Percentiles rank a stretch among this genome's conserved stretches.
phyloP scores from a whole-genome alignment of 2,888 invertebrate genomes.

The Hecatera dysodea region DNA sequence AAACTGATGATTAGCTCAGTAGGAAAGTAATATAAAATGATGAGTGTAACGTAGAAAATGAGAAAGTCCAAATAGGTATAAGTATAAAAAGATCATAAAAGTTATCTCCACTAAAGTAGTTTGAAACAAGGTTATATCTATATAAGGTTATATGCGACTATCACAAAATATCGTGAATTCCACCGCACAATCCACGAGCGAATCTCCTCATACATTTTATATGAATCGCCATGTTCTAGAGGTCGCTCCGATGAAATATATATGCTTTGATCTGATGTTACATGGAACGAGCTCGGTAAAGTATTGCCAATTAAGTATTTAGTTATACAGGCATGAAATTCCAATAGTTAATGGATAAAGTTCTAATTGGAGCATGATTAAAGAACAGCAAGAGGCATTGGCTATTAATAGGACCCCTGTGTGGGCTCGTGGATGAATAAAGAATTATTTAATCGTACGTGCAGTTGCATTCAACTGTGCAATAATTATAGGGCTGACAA shows the following conservation, averaged over 20 bases:
- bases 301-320: constrained; percentile 34
- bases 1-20: background rate
- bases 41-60: background rate
- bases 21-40: background rate
- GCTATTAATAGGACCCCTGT: constrained; percentile 24
- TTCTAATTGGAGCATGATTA: constrained; percentile 37
- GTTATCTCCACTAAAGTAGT: constrained; percentile 16
- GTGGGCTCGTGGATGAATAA: constrained; percentile 17
- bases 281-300: constrained; percentile 10
- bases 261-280: constrained; percentile 40
- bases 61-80: background rate
- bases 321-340: background rate
- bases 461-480: constrained; percentile 25
- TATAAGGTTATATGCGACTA: too few relatives aligned
- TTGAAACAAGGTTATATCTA: constrained; percentile 12
- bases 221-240: constrained; percentile 29
- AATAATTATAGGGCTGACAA: constrained; percentile 13
- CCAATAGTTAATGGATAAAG: background rate
- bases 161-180: constrained; percentile 22
- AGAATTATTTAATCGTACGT: constrained; percentile 43
- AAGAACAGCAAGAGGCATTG: constrained; percentile 11
- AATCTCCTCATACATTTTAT: constrained; percentile 56
- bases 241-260: constrained; percentile 46
- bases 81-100: constrained; percentile 8
- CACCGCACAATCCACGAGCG: constrained; percentile 20